Conservation (phyloP, 2,888 invertebrate species). For the Caenorhabditis wallacei region DNA sequence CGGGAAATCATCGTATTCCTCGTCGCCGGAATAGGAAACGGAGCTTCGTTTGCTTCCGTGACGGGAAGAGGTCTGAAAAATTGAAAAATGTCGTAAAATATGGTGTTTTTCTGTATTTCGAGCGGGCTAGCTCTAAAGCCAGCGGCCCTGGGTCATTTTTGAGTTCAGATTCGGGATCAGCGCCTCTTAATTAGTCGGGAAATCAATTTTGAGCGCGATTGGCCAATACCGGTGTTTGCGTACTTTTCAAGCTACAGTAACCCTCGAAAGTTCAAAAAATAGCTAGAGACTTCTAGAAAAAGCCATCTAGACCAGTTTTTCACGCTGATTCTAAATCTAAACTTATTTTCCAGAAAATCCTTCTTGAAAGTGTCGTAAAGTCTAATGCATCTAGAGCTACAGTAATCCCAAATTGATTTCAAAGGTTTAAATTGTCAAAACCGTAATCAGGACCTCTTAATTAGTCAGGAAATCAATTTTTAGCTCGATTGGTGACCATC, state of each 20-base stretch:
- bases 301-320: too few species aligned
- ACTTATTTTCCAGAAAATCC: too few species aligned
- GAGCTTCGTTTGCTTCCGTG: constrained; percentile 54
- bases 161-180: too few species aligned
- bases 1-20: constrained; percentile 25
- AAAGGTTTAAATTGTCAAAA: constrained; percentile 94
- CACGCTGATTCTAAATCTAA: too few species aligned
- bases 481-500: too few species aligned
- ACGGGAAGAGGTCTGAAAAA: constrained; percentile 46
- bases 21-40: constrained; percentile 29
- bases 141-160: too few species aligned
- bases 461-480: too few species aligned
- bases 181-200: too few species aligned
- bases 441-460: too few species aligned
- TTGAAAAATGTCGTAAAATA: neutral
- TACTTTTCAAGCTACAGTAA: neutral
- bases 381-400: constrained; percentile 91
- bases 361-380: constrained; percentile 90
- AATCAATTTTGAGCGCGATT: too few species aligned
- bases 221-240: constrained; percentile 7
- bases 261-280: neutral
- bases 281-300: neutral
- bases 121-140: too few species aligned
- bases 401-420: constrained; percentile 94
- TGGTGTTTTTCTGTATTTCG: too few species aligned